These are phyloP conservation scores for Emmelina monodactyla DNA, from an alignment of 2,888 invertebrate species.

Conservation along the genomic window DNA sequence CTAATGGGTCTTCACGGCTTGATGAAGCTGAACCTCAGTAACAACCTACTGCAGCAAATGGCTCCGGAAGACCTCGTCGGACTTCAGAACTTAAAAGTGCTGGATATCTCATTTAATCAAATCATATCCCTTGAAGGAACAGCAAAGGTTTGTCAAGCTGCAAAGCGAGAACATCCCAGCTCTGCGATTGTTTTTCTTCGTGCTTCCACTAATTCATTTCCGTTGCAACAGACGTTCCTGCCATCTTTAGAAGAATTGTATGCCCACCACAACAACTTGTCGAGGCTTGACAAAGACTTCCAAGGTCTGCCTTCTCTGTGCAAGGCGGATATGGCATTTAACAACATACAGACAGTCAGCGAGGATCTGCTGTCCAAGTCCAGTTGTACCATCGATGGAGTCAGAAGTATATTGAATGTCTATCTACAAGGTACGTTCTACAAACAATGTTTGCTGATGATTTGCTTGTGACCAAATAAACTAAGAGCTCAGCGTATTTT, in stretches of 20 bases:
- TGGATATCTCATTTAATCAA: conserved; percentile 82
- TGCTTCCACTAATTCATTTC: background rate
- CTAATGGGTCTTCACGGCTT: conserved; percentile 78
- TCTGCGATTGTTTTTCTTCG: conserved; percentile 19
- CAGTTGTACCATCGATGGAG: conserved; percentile 80
- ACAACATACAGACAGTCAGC: conserved; percentile 76
- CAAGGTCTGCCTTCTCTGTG: conserved; percentile 84
- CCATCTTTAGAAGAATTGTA: conserved; percentile 78
- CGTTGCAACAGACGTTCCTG: conserved; percentile 73
- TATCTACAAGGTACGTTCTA: conserved; percentile 76
- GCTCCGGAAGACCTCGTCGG: conserved; percentile 81
- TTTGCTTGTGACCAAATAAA: no score
- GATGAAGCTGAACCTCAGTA: conserved; percentile 74
- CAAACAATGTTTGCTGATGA: no score
- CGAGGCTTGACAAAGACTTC: conserved; percentile 79
- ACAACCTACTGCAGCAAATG: conserved; percentile 77
- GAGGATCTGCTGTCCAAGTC: conserved; percentile 81
- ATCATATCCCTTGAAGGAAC: conserved; percentile 81
- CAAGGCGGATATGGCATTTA: conserved; percentile 80
- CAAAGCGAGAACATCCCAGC: conserved; percentile 7
- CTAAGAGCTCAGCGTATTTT: no score
- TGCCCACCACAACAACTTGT: conserved; percentile 80
- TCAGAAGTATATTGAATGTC: conserved; percentile 79
- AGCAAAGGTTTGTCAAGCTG: conserved; percentile 73
- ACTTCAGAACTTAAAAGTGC: conserved; percentile 73